Percentiles rank a stretch among this genome's conserved stretches.
phyloP scores from a whole-genome alignment of 92 coral and sea anemone genomes.

The Desmophyllum pertusum region DNA sequence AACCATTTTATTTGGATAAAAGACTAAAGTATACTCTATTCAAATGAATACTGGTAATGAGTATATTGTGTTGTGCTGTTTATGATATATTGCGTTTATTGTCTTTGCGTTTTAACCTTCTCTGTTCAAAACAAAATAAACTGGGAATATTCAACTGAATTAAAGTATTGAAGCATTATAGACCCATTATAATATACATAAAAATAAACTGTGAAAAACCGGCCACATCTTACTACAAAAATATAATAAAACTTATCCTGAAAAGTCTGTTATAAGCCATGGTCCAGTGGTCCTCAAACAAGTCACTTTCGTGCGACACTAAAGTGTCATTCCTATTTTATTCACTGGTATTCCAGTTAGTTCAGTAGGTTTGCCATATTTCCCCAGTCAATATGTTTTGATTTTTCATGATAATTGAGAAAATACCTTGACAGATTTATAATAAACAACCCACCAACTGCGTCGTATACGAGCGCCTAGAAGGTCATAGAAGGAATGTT shows the following conservation, averaged over 20 bases:
- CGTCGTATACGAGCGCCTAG: neutral
- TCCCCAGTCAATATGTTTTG: too few relatives aligned
- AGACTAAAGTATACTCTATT: too few relatives aligned
- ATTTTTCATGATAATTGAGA: neutral
- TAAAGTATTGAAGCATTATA: neutral
- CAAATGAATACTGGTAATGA: too few relatives aligned
- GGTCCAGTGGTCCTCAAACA: neutral
- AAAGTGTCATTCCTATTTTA: neutral
- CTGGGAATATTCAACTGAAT: neutral
- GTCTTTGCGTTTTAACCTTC: neutral
- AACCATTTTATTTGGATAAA: too few relatives aligned
- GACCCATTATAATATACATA: too few relatives aligned
- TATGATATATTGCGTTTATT: neutral
- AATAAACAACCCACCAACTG: neutral
- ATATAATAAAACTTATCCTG: too few relatives aligned
- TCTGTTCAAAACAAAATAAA: too few relatives aligned
- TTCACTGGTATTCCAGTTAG: neutral
- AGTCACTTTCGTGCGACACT: neutral
- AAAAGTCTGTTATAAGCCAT: too few relatives aligned
- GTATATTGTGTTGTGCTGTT: too few relatives aligned
- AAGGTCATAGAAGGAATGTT: neutral
- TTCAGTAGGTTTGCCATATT: neutral
- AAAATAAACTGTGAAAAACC: too few relatives aligned
- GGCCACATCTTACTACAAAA: too few relatives aligned
- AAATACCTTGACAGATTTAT: neutral